phyloP scores from a whole-genome alignment of 2,888 invertebrate species.

The Epinotia brunnichana region DNA sequence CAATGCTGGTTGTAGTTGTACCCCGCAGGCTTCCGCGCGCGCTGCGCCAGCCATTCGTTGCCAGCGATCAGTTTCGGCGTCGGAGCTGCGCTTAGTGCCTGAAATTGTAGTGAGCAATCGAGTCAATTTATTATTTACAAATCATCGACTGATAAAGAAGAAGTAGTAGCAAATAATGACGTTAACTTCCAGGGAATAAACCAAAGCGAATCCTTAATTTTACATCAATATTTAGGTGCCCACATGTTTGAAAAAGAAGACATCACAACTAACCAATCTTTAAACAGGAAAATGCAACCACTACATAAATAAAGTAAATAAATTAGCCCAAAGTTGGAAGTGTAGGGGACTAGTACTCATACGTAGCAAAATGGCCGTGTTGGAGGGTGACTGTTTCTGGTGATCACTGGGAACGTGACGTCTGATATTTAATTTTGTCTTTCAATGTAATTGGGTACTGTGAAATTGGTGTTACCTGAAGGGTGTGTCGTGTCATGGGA shows the following conservation, averaged over 20 bases:
- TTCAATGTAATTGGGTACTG: neutral
- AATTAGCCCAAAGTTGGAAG: neutral
- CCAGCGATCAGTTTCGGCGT: slow-evolving; percentile 88
- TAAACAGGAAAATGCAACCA: no score
- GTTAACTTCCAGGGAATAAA: no score
- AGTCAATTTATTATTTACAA: neutral
- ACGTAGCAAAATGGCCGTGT: neutral
- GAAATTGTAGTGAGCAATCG: slow-evolving; percentile 28
- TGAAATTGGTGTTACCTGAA: slow-evolving; percentile 56
- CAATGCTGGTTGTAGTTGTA: slow-evolving; percentile 93
- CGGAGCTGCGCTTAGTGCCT: slow-evolving; percentile 90
- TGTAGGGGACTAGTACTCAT: neutral
- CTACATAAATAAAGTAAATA: neutral
- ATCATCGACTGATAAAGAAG: no score
- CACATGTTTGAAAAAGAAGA: no score
- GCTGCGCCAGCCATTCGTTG: slow-evolving; percentile 88
- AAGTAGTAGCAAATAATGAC: no score
- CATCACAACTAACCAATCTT: no score
- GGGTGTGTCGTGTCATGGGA: slow-evolving; percentile 88
- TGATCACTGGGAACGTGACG: neutral
- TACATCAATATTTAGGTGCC: no score
- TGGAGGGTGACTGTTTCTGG: neutral
- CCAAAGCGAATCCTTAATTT: no score
- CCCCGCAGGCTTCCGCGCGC: slow-evolving; percentile 84
- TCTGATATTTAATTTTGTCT: neutral